phyloP scores from a whole-genome alignment of 2,888 invertebrate species.

The Eupeodes luniger region DNA sequence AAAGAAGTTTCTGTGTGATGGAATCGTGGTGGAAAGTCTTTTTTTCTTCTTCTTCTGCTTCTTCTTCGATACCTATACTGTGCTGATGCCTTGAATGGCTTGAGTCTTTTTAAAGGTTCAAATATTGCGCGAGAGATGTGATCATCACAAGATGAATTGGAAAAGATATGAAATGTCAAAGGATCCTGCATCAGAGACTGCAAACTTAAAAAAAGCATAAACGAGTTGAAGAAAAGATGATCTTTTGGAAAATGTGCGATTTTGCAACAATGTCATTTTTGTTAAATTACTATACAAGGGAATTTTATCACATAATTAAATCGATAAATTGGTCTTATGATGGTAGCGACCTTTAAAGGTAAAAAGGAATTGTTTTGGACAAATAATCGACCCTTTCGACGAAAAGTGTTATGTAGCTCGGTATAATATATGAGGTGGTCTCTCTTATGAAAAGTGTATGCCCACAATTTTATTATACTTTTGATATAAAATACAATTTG shows the following conservation, averaged over 20 bases:
- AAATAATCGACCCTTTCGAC: no score
- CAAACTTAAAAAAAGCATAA: background rate
- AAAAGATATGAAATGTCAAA: conserved; percentile 39
- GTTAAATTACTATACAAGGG: conserved; percentile 20
- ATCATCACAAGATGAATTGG: conserved; percentile 55
- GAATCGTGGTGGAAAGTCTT: conserved; percentile 54
- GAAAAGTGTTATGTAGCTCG: no score
- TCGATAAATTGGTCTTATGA: conserved; percentile 5
- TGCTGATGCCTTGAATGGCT: background rate
- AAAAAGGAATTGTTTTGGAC: background rate
- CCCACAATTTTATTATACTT: background rate
- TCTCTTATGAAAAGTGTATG: background rate
- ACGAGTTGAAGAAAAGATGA: conserved; percentile 43
- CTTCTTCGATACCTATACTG: background rate
- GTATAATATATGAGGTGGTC: no score
- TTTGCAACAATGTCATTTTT: conserved; percentile 45
- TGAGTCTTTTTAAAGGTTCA: conserved; percentile 13
- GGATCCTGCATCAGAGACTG: background rate
- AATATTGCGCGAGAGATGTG: conserved; percentile 39
- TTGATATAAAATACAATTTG: background rate
- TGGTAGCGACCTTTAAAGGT: background rate
- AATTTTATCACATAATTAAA: conserved; percentile 68
- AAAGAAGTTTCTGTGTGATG: conserved; percentile 44
- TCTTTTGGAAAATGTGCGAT: conserved; percentile 39
- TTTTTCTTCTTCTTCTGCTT: background rate